Conservation (phyloP, 2,797 vertebrate genomes). For the Esox lucius region DNA sequence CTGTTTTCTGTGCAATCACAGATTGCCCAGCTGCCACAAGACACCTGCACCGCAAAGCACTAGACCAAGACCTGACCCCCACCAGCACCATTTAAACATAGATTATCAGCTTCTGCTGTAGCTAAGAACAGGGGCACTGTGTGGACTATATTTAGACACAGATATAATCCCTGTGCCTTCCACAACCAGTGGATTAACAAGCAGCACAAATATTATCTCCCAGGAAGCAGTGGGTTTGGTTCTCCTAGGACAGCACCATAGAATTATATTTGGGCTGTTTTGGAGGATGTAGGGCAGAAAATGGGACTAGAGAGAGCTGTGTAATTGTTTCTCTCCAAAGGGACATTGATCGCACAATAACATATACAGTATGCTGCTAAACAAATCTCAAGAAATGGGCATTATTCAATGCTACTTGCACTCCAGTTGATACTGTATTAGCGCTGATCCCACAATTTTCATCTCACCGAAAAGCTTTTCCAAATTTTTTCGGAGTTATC, state of each 20-base stretch:
- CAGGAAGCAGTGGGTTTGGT: background rate
- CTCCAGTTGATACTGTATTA: too few relatives aligned
- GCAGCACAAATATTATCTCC: conserved; percentile 1
- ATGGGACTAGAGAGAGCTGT: conserved; percentile 7
- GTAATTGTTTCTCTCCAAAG: background rate
- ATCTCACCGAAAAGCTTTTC: too few relatives aligned
- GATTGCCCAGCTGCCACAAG: background rate
- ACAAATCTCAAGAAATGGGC: background rate
- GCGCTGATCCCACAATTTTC: too few relatives aligned
- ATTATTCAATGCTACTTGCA: too few relatives aligned
- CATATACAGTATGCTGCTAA: background rate
- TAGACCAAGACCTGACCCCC: background rate
- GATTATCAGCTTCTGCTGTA: background rate
- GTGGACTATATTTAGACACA: conserved; percentile 20
- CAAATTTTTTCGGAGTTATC: too few relatives aligned
- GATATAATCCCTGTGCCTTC: conserved; percentile 18
- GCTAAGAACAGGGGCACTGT: background rate
- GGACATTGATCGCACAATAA: background rate
- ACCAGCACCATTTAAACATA: background rate
- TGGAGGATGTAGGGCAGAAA: background rate
- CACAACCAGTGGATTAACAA: conserved; percentile 15
- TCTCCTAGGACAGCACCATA: conserved; percentile 12
- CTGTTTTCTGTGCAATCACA: background rate
- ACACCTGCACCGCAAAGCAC: background rate
- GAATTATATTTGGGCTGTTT: background rate